Evolutionary conservation across 2,888 invertebrate species (phyloP), one percentile per base, ranked within the genome.

Genomic region (Copidosoma aretas): DNA sequence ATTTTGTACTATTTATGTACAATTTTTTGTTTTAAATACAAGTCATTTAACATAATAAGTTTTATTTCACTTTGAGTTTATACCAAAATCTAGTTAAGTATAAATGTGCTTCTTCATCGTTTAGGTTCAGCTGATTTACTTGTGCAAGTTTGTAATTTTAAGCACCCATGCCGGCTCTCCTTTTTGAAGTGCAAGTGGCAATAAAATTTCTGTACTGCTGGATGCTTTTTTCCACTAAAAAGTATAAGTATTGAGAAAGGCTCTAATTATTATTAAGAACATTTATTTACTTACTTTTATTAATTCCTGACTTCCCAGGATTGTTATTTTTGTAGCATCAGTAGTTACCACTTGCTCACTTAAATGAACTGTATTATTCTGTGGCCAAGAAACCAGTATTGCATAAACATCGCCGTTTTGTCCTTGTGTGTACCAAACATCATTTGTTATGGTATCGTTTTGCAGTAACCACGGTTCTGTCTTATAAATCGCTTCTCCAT

Each of bases 401-500:
- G 91, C 93, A 81, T 91, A 95, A 14, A 76, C 19, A 93, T 85
- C 10, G 21, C 46, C 25, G 63, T 61, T 67, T 82, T 77, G 17
- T 77, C 79, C 81, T n/a, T 77, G 76, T 0, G 91, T 91, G 78
- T 91, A 95, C 95, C 95, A 95, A 14, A 93, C 90, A 67, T 87
- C 84, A 0, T 87, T 80, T 0, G 89, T 88, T n/a, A 88, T 60
- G 0, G 93, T 90, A 79, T 95, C 96, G 78, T 95, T 95, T 84
- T 96, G 96, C 68, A 86, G 84, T 0, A 79, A 81, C 95, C 95
- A 97, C 0, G 96, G 94, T 8, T 85, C 87, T 1, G 90, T 89
- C 4, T 84, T 85, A 79, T 95, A 97, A 74, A 97, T 93, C 0
- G 94, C 94, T 79, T 94, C 93, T 0, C 95, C 96, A 77, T 96